These are phyloP conservation scores for Agriopis marginaria DNA, from an alignment of 2,888 invertebrate genomes.

Conservation along the genomic window DNA sequence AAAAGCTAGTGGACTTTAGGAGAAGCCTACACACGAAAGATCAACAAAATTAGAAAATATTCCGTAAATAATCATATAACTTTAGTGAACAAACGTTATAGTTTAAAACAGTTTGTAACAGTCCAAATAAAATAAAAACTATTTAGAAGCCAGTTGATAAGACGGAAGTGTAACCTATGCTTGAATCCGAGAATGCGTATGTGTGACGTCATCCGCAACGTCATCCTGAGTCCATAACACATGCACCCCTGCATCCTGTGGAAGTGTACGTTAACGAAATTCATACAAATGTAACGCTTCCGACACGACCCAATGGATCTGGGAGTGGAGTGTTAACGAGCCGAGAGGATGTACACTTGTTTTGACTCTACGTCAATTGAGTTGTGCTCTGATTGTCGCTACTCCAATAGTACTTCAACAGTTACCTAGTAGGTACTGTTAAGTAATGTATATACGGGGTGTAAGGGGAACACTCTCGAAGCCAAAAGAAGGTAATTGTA, in stretches of 20 bases:
- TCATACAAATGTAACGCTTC: constrained; percentile 35
- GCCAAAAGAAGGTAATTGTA: too few species aligned
- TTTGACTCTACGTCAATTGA: constrained; percentile 8
- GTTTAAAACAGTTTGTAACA: too few species aligned
- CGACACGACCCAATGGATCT: constrained; percentile 28
- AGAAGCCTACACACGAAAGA: too few species aligned
- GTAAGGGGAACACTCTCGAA: too few species aligned
- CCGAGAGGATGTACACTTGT: constrained; percentile 14
- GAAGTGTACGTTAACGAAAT: constrained; percentile 35
- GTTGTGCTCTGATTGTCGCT: background rate
- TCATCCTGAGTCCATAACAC: constrained; percentile 53
- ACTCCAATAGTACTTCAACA: background rate
- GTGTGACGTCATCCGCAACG: constrained; percentile 52
- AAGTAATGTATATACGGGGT: too few species aligned
- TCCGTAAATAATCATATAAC: too few species aligned
- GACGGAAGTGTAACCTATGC: background rate
- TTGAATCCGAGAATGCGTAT: background rate
- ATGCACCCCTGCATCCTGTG: constrained; percentile 67
- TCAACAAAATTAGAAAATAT: too few species aligned
- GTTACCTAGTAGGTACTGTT: too few species aligned
- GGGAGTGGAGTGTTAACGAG: constrained; percentile 25
- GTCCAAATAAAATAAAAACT: background rate
- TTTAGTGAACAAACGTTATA: too few species aligned
- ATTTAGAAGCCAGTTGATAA: too few species aligned
- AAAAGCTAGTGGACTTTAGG: too few species aligned